Conservation (phyloP, 1,140 invertebrate genomes). For the Archegozetes longisetosus region DNA sequence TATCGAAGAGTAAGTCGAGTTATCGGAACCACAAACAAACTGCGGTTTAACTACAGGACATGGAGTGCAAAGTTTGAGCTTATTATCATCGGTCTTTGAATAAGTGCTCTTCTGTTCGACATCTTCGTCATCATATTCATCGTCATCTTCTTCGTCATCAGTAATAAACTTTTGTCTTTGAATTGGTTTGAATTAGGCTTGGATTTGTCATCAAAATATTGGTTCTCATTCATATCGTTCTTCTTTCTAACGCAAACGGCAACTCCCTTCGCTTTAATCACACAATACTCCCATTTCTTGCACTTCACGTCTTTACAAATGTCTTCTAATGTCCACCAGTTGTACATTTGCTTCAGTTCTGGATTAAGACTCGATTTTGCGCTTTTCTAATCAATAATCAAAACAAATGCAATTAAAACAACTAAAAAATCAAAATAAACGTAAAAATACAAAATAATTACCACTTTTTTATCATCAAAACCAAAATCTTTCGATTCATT, state of each 20-base stretch:
- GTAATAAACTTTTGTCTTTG: too few species aligned
- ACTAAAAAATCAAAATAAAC: neutral
- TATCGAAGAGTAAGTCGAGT: slow-evolving; percentile 76
- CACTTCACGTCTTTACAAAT: slow-evolving; percentile 68
- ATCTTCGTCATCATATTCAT: neutral
- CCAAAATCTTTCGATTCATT: neutral
- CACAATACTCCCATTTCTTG: slow-evolving; percentile 68
- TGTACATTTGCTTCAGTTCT: neutral
- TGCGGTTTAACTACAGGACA: slow-evolving; percentile 58
- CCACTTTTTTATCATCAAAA: slow-evolving; percentile 1
- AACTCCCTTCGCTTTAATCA: slow-evolving; percentile 64
- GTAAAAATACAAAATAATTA: neutral
- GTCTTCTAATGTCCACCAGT: slow-evolving; percentile 38
- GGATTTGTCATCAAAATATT: neutral
- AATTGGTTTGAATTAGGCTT: neutral
- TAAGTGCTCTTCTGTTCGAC: neutral
- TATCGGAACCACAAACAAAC: slow-evolving; percentile 75
- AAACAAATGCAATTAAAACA: neutral
- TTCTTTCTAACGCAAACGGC: slow-evolving; percentile 72
- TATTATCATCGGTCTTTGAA: neutral
- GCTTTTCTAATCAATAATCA: neutral
- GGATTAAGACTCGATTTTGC: neutral
- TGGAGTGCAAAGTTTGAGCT: slow-evolving; percentile 41
- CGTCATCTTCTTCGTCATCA: slow-evolving; percentile 7
- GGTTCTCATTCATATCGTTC: slow-evolving; percentile 2